These are phyloP conservation scores for Muraenolepis orangiensis DNA, from an alignment of 2,797 vertebrate species.

Conservation along the genomic window DNA sequence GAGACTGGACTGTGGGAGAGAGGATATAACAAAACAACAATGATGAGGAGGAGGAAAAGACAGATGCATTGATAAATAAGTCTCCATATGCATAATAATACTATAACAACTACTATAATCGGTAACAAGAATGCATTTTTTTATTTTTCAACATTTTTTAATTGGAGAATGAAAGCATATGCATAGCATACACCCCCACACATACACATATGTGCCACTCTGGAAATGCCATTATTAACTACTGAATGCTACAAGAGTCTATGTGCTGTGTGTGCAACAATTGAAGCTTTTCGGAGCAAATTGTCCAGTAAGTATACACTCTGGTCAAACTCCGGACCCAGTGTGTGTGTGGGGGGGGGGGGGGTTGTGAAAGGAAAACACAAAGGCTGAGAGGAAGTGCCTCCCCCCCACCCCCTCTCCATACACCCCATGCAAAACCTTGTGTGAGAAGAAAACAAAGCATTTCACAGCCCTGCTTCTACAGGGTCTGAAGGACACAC, in stretches of 20 bases:
- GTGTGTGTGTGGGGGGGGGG: no score
- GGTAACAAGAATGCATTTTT: background rate
- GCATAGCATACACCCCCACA: background rate
- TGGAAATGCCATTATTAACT: background rate
- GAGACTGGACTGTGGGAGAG: slow-evolving; percentile 81
- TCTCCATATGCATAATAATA: background rate
- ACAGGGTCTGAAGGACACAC: slow-evolving; percentile 20
- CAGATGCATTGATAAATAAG: no score
- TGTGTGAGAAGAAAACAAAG: slow-evolving; percentile 44
- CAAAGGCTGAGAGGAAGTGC: slow-evolving; percentile 46
- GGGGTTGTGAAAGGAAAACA: slow-evolving; percentile 35
- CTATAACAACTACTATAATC: background rate
- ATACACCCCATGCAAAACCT: slow-evolving; percentile 29
- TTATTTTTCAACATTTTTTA: background rate
- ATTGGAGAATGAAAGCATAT: background rate
- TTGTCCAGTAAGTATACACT: slow-evolving; percentile 38
- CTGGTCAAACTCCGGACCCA: slow-evolving; percentile 40
- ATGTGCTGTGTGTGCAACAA: slow-evolving; percentile 10
- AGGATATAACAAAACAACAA: slow-evolving; percentile 27
- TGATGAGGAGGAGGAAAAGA: background rate
- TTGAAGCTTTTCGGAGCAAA: slow-evolving; percentile 32
- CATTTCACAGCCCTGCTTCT: slow-evolving; percentile 22
- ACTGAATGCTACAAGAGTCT: background rate
- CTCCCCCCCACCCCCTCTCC: background rate
- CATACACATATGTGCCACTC: no score